Percentiles rank a stretch among this genome's conserved stretches.
Evolutionary conservation across 2,797 vertebrate species (phyloP).

Genomic region (Acrocephalus scirpaceus): DNA sequence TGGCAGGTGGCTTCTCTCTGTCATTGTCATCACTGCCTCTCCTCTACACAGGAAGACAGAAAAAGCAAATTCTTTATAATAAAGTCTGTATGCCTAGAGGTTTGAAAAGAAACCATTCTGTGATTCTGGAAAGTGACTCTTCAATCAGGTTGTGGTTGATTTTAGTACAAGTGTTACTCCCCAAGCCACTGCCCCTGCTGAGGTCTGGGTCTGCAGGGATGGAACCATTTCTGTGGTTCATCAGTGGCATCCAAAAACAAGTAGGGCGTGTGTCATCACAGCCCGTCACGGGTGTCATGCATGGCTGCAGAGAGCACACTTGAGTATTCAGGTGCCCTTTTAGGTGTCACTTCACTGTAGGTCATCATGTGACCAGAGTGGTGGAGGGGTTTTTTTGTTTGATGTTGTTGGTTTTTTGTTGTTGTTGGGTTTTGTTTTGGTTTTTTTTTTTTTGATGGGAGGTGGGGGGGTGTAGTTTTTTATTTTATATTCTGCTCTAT

Average conservation of each 20-base stretch:
- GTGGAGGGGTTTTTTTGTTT: too few species aligned
- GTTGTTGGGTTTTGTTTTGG: background rate
- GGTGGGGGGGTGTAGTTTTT: background rate
- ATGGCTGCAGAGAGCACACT: background rate
- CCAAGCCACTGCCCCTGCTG: accelerated
- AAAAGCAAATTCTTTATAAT: background rate
- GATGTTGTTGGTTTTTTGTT: too few species aligned
- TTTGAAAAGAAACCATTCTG: background rate
- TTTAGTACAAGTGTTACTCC: background rate
- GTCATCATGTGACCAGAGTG: background rate
- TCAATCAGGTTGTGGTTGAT: accelerated
- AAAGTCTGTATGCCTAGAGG: background rate
- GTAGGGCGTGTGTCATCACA: background rate
- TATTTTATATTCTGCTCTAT: background rate
- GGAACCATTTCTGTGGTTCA: background rate
- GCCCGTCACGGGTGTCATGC: too few species aligned
- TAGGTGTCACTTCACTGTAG: background rate
- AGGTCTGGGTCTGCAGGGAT: background rate
- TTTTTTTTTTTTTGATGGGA: too few species aligned
- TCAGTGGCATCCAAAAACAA: background rate
- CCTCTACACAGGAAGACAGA: background rate
- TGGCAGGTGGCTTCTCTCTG: background rate
- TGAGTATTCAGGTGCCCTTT: background rate
- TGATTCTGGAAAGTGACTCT: background rate
- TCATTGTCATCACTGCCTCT: background rate